phyloP scores from a whole-genome alignment of 2,113 vertebrate genomes.

The Hemichromis elongatus region DNA sequence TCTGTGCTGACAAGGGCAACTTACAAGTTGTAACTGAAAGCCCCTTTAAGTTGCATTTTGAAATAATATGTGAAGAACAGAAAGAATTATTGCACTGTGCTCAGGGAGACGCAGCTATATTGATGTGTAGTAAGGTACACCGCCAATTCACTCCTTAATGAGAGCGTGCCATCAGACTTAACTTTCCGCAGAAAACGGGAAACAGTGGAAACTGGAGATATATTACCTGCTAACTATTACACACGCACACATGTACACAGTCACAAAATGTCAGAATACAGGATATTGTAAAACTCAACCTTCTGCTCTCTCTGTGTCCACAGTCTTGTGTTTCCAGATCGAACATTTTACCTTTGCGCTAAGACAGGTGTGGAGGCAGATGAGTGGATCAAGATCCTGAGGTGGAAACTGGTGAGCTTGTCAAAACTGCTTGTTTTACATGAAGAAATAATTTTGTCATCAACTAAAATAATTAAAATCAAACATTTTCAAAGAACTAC shows the following conservation, averaged over 20 bases:
- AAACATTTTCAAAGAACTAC: background rate
- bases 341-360: constrained; percentile 91
- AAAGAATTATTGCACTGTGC: no score
- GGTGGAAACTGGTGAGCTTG: constrained; percentile 91
- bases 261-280: background rate
- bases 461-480: background rate
- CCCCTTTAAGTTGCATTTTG: no score
- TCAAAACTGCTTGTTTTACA: background rate
- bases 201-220: no score
- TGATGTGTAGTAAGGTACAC: no score
- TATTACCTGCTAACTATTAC: no score
- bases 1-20: no score
- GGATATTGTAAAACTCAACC: background rate
- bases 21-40: no score
- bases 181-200: no score
- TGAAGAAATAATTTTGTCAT: background rate
- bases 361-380: constrained; percentile 93
- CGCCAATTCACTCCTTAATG: no score
- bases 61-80: no score
- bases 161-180: no score
- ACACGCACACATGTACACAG: background rate
- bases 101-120: no score
- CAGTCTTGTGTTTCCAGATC: constrained; percentile 92
- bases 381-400: constrained; percentile 94
- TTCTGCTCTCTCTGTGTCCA: background rate